Percentiles rank a stretch among this genome's conserved stretches.
phyloP scores from a whole-genome alignment of 2,113 vertebrate genomes.

The Lepus americanus region DNA sequence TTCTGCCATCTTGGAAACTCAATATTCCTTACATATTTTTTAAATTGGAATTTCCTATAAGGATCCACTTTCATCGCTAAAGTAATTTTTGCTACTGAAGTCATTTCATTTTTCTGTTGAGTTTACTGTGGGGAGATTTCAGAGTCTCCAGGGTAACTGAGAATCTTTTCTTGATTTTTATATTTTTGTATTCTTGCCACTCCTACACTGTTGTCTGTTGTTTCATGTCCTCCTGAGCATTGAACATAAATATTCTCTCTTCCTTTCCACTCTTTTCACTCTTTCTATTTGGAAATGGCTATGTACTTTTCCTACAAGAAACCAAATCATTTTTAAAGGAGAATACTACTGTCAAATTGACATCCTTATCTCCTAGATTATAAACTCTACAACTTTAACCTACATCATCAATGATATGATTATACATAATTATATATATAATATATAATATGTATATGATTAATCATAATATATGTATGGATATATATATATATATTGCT shows the following conservation, averaged over 20 bases:
- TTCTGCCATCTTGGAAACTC: too few species aligned
- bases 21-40: background rate
- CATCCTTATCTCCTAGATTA: background rate
- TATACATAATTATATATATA: too few species aligned
- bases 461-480: too few species aligned
- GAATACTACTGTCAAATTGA: background rate
- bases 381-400: background rate
- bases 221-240: background rate
- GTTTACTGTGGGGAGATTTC: background rate
- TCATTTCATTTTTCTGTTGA: background rate
- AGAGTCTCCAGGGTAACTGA: background rate
- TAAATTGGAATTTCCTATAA: background rate
- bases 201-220: background rate
- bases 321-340: background rate
- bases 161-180: background rate
- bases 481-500: background rate
- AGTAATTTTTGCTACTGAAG: background rate
- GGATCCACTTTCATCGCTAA: background rate
- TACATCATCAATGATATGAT: too few species aligned
- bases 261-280: background rate
- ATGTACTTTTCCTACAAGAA: background rate
- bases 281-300: background rate
- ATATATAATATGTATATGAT: too few species aligned
- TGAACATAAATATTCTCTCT: background rate
- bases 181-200: background rate